Conservation (phyloP, 2,113 vertebrate genomes). For the Galbula dea region DNA sequence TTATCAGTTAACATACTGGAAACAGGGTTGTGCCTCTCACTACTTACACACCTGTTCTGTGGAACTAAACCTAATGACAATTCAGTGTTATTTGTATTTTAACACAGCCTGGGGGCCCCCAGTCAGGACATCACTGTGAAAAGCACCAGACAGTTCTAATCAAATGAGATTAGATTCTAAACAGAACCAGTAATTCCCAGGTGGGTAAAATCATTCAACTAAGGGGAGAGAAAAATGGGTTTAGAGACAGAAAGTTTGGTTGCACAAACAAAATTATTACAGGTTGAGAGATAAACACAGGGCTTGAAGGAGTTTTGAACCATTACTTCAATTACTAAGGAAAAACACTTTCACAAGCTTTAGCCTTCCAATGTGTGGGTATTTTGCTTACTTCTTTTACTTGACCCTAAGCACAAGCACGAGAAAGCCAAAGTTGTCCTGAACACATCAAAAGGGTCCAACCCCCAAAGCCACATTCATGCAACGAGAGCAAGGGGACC, state of each 20-base stretch:
- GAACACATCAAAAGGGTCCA: background rate
- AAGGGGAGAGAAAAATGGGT: background rate
- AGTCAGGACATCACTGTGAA: background rate
- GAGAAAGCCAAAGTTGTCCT: background rate
- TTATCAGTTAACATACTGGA: background rate
- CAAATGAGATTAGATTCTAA: background rate
- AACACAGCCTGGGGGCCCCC: background rate
- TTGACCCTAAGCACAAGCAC: background rate
- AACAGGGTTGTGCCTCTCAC: background rate
- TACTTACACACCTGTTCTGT: background rate
- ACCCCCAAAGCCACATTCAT: accelerated
- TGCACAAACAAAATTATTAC: background rate
- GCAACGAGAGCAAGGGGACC: background rate
- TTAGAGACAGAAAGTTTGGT: background rate
- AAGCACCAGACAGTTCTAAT: background rate
- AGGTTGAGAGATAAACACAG: background rate
- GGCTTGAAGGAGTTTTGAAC: background rate
- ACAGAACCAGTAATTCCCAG: slow-evolving; percentile 26
- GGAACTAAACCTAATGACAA: background rate
- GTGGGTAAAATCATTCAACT: slow-evolving; percentile 33
- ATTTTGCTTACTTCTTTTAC: background rate
- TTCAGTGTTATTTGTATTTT: slow-evolving; percentile 8
- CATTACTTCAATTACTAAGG: background rate
- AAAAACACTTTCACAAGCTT: background rate
- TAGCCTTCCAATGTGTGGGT: background rate